Conservation (phyloP, 2,113 vertebrate species). For the Chionodraco myersi region DNA sequence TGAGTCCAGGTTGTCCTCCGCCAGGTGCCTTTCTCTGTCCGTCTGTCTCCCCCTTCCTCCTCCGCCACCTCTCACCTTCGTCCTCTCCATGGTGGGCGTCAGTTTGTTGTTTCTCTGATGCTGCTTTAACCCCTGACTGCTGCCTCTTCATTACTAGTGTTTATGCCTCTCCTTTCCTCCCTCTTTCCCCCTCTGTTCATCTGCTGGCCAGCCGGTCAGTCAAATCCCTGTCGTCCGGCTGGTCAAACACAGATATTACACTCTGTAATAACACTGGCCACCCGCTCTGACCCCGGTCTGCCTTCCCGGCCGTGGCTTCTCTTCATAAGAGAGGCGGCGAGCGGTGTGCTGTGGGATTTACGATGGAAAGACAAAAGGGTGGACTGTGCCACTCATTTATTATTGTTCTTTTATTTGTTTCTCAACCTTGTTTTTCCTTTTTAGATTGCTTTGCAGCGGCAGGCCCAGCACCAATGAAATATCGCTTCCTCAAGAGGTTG, state of each 20-base stretch:
- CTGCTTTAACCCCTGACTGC: constrained; percentile 84
- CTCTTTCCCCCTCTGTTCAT: constrained; percentile 73
- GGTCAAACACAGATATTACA: constrained; percentile 86
- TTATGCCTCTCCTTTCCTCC: constrained; percentile 80
- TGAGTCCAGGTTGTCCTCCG: constrained; percentile 60
- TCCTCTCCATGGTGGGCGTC: constrained; percentile 77
- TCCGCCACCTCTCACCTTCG: constrained; percentile 71
- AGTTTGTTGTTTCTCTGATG: constrained; percentile 86
- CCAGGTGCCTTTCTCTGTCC: constrained; percentile 65
- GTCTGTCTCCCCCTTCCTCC: constrained; percentile 52
- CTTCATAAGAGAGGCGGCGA: constrained; percentile 82
- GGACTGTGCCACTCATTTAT: constrained; percentile 76
- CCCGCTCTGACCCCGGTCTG: constrained; percentile 77
- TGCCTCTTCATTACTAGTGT: constrained; percentile 86
- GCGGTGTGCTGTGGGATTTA: constrained; percentile 81
- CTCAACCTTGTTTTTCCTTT: constrained; percentile 60
- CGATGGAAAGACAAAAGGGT: constrained; percentile 65
- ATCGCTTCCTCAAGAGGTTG: constrained; percentile 38
- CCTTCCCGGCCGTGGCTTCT: constrained; percentile 71
- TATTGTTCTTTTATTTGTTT: constrained; percentile 69
- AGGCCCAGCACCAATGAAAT: constrained; percentile 41
- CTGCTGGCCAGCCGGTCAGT: constrained; percentile 75
- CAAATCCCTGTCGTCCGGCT: constrained; percentile 84
- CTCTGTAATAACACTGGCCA: constrained; percentile 84
- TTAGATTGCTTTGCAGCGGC: constrained; percentile 52